phyloP scores from a whole-genome alignment of 2,888 invertebrate genomes.

The Pedicia rivosa region DNA sequence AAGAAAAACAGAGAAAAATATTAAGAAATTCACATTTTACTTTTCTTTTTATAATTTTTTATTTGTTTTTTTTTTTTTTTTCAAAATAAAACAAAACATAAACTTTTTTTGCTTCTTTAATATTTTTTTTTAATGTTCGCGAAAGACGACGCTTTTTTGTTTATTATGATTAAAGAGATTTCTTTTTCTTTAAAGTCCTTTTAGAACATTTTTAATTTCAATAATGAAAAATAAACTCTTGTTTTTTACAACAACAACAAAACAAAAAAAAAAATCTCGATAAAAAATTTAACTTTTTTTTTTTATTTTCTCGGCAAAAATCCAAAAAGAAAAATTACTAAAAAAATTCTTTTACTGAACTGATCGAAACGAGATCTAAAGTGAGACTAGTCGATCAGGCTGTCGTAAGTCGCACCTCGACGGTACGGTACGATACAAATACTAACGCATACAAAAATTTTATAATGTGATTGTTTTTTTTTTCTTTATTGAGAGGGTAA shows the following conservation, averaged over 20 bases:
- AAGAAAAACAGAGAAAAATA: background rate
- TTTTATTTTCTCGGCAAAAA: constrained; percentile 1
- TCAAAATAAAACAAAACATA: background rate
- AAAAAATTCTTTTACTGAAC: no score
- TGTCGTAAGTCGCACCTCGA: constrained; percentile 8
- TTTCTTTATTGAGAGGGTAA: no score
- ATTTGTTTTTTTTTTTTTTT: no score
- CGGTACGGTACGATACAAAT: constrained; percentile 5
- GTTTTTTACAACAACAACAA: background rate
- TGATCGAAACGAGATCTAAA: constrained; percentile 6
- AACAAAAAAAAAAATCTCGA: constrained; percentile 4
- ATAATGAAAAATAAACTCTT: background rate
- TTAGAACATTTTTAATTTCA: background rate
- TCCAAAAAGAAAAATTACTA: background rate
- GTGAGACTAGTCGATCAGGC: constrained; percentile 2
- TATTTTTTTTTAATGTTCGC: background rate
- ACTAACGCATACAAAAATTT: no score
- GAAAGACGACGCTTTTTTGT: background rate
- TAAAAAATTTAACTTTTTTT: background rate
- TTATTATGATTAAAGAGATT: background rate
- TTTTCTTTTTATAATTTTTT: no score
- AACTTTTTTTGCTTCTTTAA: background rate
- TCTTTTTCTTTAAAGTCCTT: background rate
- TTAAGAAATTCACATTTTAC: no score
- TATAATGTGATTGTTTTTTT: no score